These are phyloP conservation scores for Strigamia maritima DNA, from an alignment of 2,888 invertebrate species.

Conservation along the genomic window DNA sequence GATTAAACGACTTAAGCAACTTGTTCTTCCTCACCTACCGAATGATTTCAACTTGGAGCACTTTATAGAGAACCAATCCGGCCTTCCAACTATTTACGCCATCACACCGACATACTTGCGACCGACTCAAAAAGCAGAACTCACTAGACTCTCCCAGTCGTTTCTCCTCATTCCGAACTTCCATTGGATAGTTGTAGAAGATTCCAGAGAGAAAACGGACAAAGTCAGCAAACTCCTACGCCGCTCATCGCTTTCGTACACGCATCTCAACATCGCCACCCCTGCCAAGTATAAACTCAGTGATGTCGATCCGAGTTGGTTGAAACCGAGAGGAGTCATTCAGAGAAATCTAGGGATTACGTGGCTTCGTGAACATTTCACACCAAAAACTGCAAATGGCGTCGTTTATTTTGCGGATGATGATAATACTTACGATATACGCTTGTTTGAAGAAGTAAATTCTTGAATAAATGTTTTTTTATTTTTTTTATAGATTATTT, in stretches of 20 bases:
- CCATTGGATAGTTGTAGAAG: slow-evolving; percentile 92
- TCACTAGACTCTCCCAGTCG: slow-evolving; percentile 82
- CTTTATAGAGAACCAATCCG: neutral
- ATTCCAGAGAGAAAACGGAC: slow-evolving; percentile 66
- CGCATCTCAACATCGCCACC: slow-evolving; percentile 66
- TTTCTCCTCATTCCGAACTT: slow-evolving; percentile 80
- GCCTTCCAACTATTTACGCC: slow-evolving; percentile 72
- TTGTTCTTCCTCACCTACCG: neutral
- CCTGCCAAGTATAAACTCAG: slow-evolving; percentile 67
- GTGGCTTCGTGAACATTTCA: slow-evolving; percentile 70
- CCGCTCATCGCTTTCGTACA: slow-evolving; percentile 65
- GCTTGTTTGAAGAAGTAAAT: slow-evolving; percentile 80
- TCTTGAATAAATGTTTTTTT: neutral
- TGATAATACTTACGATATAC: slow-evolving; percentile 87
- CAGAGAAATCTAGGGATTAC: slow-evolving; percentile 81
- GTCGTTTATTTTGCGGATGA: slow-evolving; percentile 96
- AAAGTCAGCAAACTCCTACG: slow-evolving; percentile 70
- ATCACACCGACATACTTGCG: slow-evolving; percentile 89
- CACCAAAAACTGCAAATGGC: slow-evolving; percentile 61
- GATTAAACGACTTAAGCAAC: neutral
- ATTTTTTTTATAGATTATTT: neutral
- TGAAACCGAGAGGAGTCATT: slow-evolving; percentile 80
- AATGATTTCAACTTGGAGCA: neutral
- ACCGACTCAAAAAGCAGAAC: slow-evolving; percentile 87
- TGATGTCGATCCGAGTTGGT: slow-evolving; percentile 68